phyloP scores from a whole-genome alignment of 2,888 invertebrate genomes.

The Sminthurinus aureus region DNA sequence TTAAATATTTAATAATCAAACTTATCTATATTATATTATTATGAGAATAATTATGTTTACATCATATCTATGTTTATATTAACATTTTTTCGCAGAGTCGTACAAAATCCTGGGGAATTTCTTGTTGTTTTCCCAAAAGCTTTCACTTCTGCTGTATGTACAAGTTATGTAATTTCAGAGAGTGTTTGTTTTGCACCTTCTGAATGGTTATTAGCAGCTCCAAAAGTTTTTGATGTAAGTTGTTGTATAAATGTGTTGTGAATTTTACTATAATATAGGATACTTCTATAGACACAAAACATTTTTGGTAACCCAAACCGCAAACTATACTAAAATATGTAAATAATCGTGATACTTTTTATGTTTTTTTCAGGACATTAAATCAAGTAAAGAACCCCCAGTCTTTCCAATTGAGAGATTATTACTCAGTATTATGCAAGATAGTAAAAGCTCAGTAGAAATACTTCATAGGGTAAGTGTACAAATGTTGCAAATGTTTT shows the following conservation, averaged over 20 bases:
- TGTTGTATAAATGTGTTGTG: background rate
- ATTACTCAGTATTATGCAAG: constrained; percentile 76
- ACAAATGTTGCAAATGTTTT: background rate
- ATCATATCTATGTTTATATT: too few relatives aligned
- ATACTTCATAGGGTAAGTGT: constrained; percentile 69
- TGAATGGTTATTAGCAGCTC: constrained; percentile 78
- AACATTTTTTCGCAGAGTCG: too few relatives aligned
- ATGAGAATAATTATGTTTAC: too few relatives aligned
- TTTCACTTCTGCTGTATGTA: constrained; percentile 86
- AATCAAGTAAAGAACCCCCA: constrained; percentile 85
- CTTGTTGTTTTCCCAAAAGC: constrained; percentile 89
- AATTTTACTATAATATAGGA: background rate
- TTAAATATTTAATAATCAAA: too few relatives aligned
- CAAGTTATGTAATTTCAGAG: constrained; percentile 88
- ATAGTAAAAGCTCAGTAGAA: constrained; percentile 71
- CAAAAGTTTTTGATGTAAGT: constrained; percentile 75
- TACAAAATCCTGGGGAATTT: constrained; percentile 87
- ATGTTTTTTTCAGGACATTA: constrained; percentile 71
- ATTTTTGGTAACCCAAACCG: background rate
- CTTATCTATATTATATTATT: too few relatives aligned
- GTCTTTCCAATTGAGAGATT: constrained; percentile 88
- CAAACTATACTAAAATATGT: background rate
- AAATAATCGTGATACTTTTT: background rate
- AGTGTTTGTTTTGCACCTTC: constrained; percentile 89
- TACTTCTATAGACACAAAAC: background rate